Evolutionary conservation across 30 jellyfish, hydroid and myxozoan genomes (phyloP).

Genomic region (Calvadosia cruxmelitensis): DNA sequence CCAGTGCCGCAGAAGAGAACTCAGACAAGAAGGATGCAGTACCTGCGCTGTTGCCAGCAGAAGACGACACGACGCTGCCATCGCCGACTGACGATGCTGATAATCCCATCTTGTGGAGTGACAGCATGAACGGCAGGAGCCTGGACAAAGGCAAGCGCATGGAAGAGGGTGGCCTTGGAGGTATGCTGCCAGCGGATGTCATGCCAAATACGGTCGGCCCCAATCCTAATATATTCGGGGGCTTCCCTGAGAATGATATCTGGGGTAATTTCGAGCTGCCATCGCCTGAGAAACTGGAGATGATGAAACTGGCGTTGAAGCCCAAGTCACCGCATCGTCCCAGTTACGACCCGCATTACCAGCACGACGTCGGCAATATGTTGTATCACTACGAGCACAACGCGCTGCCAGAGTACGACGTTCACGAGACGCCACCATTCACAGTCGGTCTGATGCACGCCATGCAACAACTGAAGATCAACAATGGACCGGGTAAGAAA

Average conservation of each 20-base stretch:
- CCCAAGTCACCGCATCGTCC: slow-evolving; percentile 39
- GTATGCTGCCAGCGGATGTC: slow-evolving; percentile 20
- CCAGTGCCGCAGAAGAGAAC: not conserved
- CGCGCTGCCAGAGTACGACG: slow-evolving; percentile 88
- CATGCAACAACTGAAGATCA: slow-evolving; percentile 20
- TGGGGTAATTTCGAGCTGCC: slow-evolving; percentile 92
- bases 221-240: slow-evolving; percentile 75
- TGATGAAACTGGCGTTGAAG: slow-evolving; percentile 48
- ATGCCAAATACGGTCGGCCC: slow-evolving; percentile 89
- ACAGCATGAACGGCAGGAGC: not conserved
- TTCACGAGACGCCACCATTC: slow-evolving; percentile 83
- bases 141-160: not conserved
- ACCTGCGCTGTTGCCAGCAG: not conserved
- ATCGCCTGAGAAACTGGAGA: slow-evolving; percentile 54
- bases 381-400: slow-evolving; percentile 73
- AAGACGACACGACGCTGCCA: too few species aligned
- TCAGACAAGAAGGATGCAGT: not conserved
- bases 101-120: not conserved
- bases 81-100: too few species aligned
- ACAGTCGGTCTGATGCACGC: slow-evolving; percentile 37
- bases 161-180: not conserved
- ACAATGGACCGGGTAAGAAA: slow-evolving; percentile 6
- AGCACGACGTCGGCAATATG: slow-evolving; percentile 31
- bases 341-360: slow-evolving; percentile 37
- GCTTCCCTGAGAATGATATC: slow-evolving; percentile 82